phyloP scores from a whole-genome alignment of 2,797 vertebrate species.

The Enteromius thamalakanensis region DNA sequence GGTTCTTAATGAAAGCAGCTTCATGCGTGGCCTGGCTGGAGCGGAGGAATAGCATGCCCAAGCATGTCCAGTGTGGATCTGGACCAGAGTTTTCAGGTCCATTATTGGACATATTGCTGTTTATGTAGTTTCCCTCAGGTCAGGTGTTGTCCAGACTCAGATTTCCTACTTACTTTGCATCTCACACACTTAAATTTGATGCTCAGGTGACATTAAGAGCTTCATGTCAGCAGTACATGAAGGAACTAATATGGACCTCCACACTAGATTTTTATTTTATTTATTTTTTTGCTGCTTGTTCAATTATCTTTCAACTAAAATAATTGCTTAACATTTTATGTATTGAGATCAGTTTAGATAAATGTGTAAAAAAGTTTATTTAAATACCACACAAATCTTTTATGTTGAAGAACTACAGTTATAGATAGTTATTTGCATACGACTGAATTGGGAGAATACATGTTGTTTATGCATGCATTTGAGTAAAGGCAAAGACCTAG shows the following conservation, averaged over 20 bases:
- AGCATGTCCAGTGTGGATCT: conserved; percentile 35
- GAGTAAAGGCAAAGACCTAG: not conserved
- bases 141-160: not conserved
- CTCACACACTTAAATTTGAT: not conserved
- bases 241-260: not conserved
- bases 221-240: not conserved
- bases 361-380: not conserved
- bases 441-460: not conserved
- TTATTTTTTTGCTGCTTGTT: not conserved
- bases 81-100: not conserved
- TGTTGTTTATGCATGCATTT: not conserved
- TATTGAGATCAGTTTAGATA: not conserved
- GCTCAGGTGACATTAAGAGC: not conserved
- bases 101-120: not conserved
- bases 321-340: not conserved
- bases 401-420: not conserved
- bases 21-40: conserved; percentile 37
- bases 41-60: conserved; percentile 39
- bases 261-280: not conserved
- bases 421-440: not conserved
- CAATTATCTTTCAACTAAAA: no score
- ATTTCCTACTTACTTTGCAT: not conserved
- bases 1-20: conserved; percentile 47
- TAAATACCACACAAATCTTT: not conserved
- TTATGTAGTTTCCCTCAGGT: not conserved